A percentile compares a stretch with the other conserved stretches of the same genome.
These are phyloP conservation scores for Drosophila antonietae DNA, from an alignment of 2,888 invertebrate genomes.

Conservation along the genomic window DNA sequence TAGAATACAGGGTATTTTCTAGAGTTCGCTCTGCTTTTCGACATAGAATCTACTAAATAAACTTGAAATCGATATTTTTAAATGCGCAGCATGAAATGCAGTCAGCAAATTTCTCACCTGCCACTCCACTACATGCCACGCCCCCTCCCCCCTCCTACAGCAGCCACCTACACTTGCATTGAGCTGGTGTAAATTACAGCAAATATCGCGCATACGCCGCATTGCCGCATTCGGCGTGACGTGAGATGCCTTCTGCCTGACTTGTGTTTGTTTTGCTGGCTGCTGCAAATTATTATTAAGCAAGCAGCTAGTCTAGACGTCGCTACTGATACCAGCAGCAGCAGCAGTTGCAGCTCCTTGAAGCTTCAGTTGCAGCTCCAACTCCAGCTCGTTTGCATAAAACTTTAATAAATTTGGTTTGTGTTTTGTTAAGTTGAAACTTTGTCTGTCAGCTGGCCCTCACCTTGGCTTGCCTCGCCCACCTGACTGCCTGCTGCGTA, in stretches of 20 bases:
- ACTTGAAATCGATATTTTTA: constrained; percentile 19
- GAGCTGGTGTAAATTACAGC: constrained; percentile 63
- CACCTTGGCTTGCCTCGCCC: neutral
- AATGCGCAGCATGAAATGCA: constrained; percentile 47
- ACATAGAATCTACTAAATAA: neutral
- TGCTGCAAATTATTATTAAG: constrained; percentile 68
- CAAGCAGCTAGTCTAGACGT: constrained; percentile 71
- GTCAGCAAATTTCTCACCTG: neutral
- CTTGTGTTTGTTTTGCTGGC: constrained; percentile 52
- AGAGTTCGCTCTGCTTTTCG: neutral
- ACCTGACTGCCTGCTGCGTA: constrained; percentile 36
- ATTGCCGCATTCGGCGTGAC: constrained; percentile 37
- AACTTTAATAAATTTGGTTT: constrained; percentile 71
- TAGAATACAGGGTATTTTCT: neutral
- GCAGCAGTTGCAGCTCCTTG: neutral
- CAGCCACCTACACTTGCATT: too few relatives aligned
- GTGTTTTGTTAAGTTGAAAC: constrained; percentile 72
- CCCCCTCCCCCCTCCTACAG: too few relatives aligned
- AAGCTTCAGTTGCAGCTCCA: neutral
- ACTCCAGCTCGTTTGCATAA: constrained; percentile 24
- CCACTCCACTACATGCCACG: neutral
- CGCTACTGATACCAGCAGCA: constrained; percentile 1
- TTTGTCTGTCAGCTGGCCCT: constrained; percentile 54
- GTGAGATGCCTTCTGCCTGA: constrained; percentile 33
- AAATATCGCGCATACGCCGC: constrained; percentile 63